Evolutionary conservation across 1,140 invertebrate genomes (phyloP), one percentile per base, ranked within the genome.

Genomic region (Pteromalus puparum): DNA sequence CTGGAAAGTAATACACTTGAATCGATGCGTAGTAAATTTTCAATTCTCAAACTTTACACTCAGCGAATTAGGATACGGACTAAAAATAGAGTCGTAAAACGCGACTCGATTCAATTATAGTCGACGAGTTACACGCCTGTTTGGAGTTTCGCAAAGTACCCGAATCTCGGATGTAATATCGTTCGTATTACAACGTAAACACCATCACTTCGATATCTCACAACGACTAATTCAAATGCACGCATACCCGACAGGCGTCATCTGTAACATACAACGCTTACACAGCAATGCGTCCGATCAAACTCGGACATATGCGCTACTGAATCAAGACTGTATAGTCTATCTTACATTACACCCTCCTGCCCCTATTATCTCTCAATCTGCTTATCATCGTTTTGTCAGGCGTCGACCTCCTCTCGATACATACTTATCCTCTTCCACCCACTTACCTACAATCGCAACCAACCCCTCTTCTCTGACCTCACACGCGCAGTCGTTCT

Each of bases 1-100:
- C 28, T 70, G 24, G 26, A 70, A 70, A 70, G 67, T 70, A 70
- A 70, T 70, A 12, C 24, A 70, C 67, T 70, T 70, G 13, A 26
- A 61, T 18, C 67, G 67, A 30, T 34, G 30, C 67, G 67, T 26
- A 26, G 67, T 70, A 30, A 70, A 70, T 70, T 28, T 12, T 70
- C 67, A 70, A 30, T 70, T 70, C 67, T 70, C 67, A 9, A 70
- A 70, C 67, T 30, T 70, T 70, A 28, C 67, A 70, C 67, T 70
- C 67, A 30, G 67, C 67, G 67, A 48, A 70, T 68, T 68, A 68
- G 67, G 26, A 28, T 13, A 28, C 7, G 1, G 4, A 7, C n/a
- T 68, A 68, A 68, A 68, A 68, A 68, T 24, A 24, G 67, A 68
- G n/a, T 68, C 67, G 67, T 68, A 68, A 68, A 68, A 68, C 10